Percentiles rank a stretch among this genome's conserved stretches.
Conservation (phyloP, 2,888 invertebrate species). For the Elysia crispata region DNA sequence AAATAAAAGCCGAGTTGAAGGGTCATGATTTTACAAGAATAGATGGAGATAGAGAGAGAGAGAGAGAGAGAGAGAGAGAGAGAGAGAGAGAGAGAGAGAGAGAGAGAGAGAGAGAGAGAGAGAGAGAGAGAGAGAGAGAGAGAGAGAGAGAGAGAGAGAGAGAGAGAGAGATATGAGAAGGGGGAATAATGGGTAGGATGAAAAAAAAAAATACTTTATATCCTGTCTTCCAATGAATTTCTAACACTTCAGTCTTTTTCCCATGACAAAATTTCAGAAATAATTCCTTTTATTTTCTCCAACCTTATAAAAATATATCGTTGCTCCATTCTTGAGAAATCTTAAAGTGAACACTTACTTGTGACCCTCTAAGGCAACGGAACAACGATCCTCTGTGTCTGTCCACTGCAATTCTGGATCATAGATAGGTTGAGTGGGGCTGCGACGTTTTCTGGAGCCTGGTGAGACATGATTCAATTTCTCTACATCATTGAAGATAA, state of each 20-base stretch:
- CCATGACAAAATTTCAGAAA: too few species aligned
- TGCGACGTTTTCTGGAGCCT: slow-evolving; percentile 71
- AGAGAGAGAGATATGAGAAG: neutral
- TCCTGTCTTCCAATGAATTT: too few species aligned
- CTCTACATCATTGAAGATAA: slow-evolving; percentile 96
- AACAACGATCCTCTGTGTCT: slow-evolving; percentile 73
- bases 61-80: slow-evolving; percentile 23
- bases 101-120: slow-evolving; percentile 21
- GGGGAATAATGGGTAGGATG: too few species aligned
- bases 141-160: slow-evolving; percentile 21
- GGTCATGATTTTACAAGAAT: too few species aligned
- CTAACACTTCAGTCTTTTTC: too few species aligned
- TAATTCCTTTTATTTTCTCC: too few species aligned
- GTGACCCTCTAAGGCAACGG: slow-evolving; percentile 75
- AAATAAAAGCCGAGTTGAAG: too few species aligned
- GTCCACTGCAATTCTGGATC: slow-evolving; percentile 75
- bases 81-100: slow-evolving; percentile 23
- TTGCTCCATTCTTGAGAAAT: too few species aligned
- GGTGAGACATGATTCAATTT: slow-evolving; percentile 80
- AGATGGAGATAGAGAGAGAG: slow-evolving; percentile 28
- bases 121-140: slow-evolving; percentile 17
- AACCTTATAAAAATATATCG: too few species aligned
- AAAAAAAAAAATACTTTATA: too few species aligned
- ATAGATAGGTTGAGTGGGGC: slow-evolving; percentile 64
- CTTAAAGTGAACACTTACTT: too few species aligned